A percentile compares a stretch with the other conserved stretches of the same genome.
Conservation (phyloP, 2,888 invertebrate genomes). For the Seladonia tumulorum region DNA sequence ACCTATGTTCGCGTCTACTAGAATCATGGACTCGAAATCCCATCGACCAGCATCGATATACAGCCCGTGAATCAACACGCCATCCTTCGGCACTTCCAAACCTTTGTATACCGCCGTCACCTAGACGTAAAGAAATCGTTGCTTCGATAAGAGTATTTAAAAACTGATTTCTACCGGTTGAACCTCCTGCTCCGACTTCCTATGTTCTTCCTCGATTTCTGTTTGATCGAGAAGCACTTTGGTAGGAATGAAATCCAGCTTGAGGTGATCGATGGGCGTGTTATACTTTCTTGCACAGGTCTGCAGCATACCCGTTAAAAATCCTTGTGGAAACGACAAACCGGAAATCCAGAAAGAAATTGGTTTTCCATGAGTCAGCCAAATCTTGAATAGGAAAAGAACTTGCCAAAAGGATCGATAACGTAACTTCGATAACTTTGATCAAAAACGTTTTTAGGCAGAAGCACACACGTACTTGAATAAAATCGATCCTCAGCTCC, state of each 20-base stretch:
- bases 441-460: neutral
- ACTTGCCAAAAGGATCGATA: neutral
- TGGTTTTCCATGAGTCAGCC: conserved; percentile 90
- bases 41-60: conserved; percentile 96
- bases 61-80: conserved; percentile 91
- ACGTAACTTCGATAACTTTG: neutral
- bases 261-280: conserved; percentile 93
- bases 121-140: conserved; percentile 73
- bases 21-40: conserved; percentile 88
- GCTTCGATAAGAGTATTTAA: conserved; percentile 37
- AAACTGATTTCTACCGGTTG: conserved; percentile 8
- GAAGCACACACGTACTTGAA: conserved; percentile 86
- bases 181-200: conserved; percentile 76
- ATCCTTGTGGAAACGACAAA: conserved; percentile 96
- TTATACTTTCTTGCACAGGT: conserved; percentile 94
- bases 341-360: conserved; percentile 96
- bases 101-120: conserved; percentile 85
- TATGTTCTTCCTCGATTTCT: conserved; percentile 86
- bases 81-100: conserved; percentile 87
- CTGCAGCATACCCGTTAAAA: conserved; percentile 95
- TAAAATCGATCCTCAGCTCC: conserved; percentile 91
- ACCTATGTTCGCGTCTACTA: conserved; percentile 93
- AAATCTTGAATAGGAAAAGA: conserved; percentile 85
- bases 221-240: conserved; percentile 88
- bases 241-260: conserved; percentile 91